Evolutionary conservation across 2,888 invertebrate genomes (phyloP), one percentile per base, ranked within the genome.

Genomic region (Deilephila elpenor): DNA sequence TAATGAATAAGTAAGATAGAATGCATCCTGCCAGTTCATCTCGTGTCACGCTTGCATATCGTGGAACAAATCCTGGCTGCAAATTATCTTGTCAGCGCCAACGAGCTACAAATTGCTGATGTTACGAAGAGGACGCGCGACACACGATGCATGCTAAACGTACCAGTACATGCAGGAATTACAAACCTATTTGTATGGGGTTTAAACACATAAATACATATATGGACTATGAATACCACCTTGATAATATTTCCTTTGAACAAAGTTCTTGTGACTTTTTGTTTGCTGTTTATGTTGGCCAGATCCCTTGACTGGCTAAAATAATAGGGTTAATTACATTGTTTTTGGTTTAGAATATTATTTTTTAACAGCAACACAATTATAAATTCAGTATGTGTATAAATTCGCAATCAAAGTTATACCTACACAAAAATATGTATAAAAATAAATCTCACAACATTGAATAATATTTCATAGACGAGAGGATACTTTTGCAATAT

Each of bases 61-160:
- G 34, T 34, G 62, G 32, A 62, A 62, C n/a, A 37, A 62, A 34
- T 34, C 34, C 37, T 62, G n/a, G 19, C 8, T n/a, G 32, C 62
- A 37, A 34, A 62, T 34, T 32, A 29, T 19, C 25, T 19, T 34
- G 29, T 34, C 37, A 62, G 34, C 62, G 34, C 19, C 37, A 37
- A 62, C 62, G 62, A n/a, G 34, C n/a, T 20, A 32, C 17, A 37
- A 62, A 62, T 37, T 62, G 19, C n/a, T 62, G 62, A n/a, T 34
- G 34, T 62, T 62, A 29, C 1, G 1, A 62, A 62, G 34, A n/a
- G 37, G 14, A 62, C 32, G 34, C 1, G 32, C 29, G 32, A 44
- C 44, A 44, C 44, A 44, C 44, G 17, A n/a, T 62, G 4, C 34
- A 19, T 34, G 8, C 62, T 37, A 34, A n/a, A 14, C n/a, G 0